phyloP scores from a whole-genome alignment of 2,797 vertebrate genomes.

The Helostoma temminkii region DNA sequence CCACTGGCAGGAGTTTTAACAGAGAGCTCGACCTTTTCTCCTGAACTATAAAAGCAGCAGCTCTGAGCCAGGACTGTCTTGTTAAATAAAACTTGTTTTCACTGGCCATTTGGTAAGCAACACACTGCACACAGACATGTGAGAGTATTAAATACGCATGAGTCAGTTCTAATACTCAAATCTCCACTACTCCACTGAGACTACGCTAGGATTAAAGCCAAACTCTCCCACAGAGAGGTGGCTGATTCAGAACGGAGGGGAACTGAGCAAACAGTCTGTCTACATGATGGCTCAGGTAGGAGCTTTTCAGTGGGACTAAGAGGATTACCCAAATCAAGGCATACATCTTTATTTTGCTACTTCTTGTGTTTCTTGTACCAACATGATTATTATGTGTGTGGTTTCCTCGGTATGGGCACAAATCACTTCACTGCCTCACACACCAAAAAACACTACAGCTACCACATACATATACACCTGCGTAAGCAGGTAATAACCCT shows the following conservation, averaged over 20 bases:
- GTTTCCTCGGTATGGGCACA: background rate
- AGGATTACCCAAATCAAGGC: slow-evolving; percentile 31
- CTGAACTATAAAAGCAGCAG: slow-evolving; percentile 29
- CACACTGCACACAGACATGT: slow-evolving; percentile 1
- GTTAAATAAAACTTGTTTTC: slow-evolving; percentile 23
- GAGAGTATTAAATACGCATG: slow-evolving; percentile 11
- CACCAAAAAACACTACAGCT: too few relatives aligned
- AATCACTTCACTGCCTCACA: background rate
- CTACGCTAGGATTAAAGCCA: slow-evolving; percentile 8
- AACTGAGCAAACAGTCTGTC: background rate
- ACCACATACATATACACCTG: too few relatives aligned
- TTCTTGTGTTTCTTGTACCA: background rate
- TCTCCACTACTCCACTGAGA: slow-evolving; percentile 15
- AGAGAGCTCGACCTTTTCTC: slow-evolving; percentile 4
- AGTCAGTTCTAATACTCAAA: slow-evolving; percentile 16
- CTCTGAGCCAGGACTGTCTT: slow-evolving; percentile 5
- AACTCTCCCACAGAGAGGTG: slow-evolving; percentile 8
- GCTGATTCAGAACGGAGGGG: slow-evolving; percentile 5
- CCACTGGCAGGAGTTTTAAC: slow-evolving; percentile 12
- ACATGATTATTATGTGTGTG: background rate
- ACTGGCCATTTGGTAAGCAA: slow-evolving; percentile 9
- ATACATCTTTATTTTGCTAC: slow-evolving; percentile 24
- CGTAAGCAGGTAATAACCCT: too few relatives aligned
- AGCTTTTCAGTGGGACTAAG: slow-evolving; percentile 19
- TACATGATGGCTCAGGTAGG: slow-evolving; percentile 14